Evolutionary conservation across 2,888 invertebrate species (phyloP).

Genomic region (Palloptera scutellata): DNA sequence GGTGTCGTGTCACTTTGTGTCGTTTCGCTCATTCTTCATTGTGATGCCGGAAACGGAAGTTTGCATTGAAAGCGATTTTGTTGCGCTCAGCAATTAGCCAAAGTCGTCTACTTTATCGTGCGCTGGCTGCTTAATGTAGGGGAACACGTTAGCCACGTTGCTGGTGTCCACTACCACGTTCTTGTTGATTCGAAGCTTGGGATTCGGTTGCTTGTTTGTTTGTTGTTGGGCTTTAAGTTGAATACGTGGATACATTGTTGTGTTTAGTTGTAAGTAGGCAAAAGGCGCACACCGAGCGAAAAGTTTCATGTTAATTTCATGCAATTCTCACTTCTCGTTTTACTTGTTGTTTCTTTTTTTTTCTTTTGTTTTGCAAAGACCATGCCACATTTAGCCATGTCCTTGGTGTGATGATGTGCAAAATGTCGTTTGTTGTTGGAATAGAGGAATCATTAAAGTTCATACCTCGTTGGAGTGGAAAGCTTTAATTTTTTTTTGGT

Average conservation of each 20-base stretch:
- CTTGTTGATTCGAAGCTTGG: too few species aligned
- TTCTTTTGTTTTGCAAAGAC: not conserved
- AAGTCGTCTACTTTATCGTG: slow-evolving; percentile 47
- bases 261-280: not conserved
- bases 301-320: slow-evolving; percentile 2
- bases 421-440: not conserved
- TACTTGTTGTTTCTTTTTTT: not conserved
- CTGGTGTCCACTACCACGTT: too few species aligned
- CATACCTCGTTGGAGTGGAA: too few species aligned
- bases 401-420: not conserved
- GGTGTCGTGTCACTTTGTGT: not conserved
- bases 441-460: too few species aligned
- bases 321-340: slow-evolving; percentile 1
- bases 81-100: slow-evolving; percentile 36
- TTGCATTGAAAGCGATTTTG: slow-evolving; percentile 37
- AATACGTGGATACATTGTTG: not conserved
- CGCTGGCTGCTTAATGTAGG: too few species aligned
- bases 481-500: too few species aligned
- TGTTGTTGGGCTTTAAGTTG: too few species aligned
- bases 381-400: not conserved
- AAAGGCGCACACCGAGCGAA: not conserved
- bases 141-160: too few species aligned
- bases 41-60: slow-evolving; percentile 48
- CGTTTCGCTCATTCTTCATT: not conserved
- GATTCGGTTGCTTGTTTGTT: too few species aligned